Evolutionary conservation across 2,797 vertebrate species (phyloP).

Genomic region (Decapterus maruadsi): DNA sequence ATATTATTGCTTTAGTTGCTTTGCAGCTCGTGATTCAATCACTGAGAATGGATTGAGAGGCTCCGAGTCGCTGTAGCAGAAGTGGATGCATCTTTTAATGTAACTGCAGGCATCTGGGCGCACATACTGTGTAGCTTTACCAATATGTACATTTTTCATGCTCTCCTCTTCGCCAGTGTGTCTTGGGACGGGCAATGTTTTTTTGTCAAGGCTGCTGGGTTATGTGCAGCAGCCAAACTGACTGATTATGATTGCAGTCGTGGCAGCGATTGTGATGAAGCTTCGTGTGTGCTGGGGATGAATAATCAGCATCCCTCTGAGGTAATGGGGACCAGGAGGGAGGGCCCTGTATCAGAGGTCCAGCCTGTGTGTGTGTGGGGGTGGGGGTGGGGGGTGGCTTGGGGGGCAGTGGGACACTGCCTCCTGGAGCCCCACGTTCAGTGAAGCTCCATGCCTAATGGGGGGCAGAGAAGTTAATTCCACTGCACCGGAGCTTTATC

Average conservation of each 20-base stretch:
- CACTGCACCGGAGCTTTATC: conserved; percentile 76
- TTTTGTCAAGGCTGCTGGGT: conserved; percentile 33
- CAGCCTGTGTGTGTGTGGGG: conserved; percentile 31
- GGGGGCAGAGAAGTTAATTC: conserved; percentile 85
- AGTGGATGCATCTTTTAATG: conserved; percentile 24
- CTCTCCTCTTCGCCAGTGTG: not conserved
- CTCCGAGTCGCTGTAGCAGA: not conserved
- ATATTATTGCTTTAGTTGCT: conserved; percentile 26
- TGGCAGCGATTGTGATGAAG: conserved; percentile 67
- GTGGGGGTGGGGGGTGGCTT: conserved; percentile 13
- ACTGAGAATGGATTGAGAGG: conserved; percentile 28
- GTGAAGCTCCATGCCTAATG: conserved; percentile 77
- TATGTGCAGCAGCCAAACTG: conserved; percentile 45
- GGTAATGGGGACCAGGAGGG: conserved; percentile 61
- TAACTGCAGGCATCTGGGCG: conserved; percentile 15
- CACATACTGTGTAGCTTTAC: conserved; percentile 15
- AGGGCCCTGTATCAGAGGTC: conserved; percentile 51
- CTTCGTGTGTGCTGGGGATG: conserved; percentile 53
- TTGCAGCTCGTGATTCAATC: conserved; percentile 35
- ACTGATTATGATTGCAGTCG: conserved; percentile 65
- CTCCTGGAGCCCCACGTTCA: conserved; percentile 60
- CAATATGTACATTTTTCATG: not conserved
- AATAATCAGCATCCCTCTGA: conserved; percentile 77
- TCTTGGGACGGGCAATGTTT: conserved; percentile 11
- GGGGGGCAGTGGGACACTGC: conserved; percentile 56